These are phyloP conservation scores for Peromyscus polionotus DNA, from an alignment of 2,113 vertebrate species.

Conservation along the genomic window DNA sequence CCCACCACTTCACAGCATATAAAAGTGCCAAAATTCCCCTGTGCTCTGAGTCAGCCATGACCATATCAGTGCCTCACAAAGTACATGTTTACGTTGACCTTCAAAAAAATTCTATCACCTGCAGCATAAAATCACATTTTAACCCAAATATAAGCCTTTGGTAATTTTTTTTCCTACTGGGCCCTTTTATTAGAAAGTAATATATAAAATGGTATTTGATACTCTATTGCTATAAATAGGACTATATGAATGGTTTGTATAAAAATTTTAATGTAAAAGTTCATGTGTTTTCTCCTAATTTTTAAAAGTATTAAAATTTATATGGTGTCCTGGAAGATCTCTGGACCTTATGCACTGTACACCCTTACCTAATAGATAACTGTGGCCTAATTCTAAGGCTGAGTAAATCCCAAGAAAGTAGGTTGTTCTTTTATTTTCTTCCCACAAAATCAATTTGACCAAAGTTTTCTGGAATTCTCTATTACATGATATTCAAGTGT, in stretches of 20 bases:
- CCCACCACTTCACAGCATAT: too few relatives aligned
- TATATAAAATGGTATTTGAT: not conserved
- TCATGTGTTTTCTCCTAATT: not conserved
- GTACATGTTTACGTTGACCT: too few relatives aligned
- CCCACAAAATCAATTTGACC: not conserved
- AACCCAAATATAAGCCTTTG: not conserved
- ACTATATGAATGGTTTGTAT: not conserved
- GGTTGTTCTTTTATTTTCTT: not conserved
- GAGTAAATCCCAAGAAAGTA: not conserved
- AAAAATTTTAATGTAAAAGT: not conserved
- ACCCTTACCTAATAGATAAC: not conserved
- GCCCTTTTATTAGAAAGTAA: not conserved
- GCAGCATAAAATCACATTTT: not conserved
- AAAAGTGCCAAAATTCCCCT: not conserved
- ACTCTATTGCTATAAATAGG: not conserved
- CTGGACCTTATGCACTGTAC: not conserved
- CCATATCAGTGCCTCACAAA: not conserved
- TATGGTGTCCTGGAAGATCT: not conserved
- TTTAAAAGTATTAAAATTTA: slow-evolving; percentile 8
- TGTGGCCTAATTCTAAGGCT: not conserved
- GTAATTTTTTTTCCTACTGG: not conserved
- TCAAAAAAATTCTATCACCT: not conserved
- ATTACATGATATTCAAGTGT: not conserved
- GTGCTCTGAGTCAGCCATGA: not conserved
- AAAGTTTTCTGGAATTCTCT: not conserved